These are phyloP conservation scores for Platycercus adscitus DNA, from an alignment of 2,113 vertebrate genomes.

Conservation along the genomic window DNA sequence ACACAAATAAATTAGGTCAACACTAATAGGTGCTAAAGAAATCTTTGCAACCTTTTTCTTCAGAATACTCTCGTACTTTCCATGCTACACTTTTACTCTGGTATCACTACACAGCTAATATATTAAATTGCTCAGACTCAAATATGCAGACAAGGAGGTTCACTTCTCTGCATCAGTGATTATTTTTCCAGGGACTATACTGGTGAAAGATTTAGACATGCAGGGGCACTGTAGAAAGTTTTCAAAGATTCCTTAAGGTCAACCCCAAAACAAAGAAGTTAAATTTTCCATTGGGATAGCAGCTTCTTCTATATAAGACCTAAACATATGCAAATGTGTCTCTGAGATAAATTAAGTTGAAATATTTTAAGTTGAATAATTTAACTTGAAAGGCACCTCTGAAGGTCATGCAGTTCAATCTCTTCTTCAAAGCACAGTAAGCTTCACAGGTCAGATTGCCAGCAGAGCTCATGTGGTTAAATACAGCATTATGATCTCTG, in stretches of 20 bases:
- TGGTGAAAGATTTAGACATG: neutral
- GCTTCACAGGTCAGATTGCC: neutral
- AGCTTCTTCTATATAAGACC: neutral
- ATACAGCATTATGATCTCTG: slow-evolving; percentile 8
- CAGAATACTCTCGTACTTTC: neutral
- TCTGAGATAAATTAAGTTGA: neutral
- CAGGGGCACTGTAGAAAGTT: neutral
- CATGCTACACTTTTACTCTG: neutral
- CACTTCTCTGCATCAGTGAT: neutral
- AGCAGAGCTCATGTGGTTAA: neutral
- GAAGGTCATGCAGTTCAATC: slow-evolving; percentile 19
- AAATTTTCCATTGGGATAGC: neutral
- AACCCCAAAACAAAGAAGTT: neutral
- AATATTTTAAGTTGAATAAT: slow-evolving; percentile 8
- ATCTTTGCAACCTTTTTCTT: neutral
- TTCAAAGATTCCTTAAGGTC: neutral
- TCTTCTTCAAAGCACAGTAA: neutral
- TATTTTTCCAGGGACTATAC: neutral
- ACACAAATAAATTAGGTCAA: neutral
- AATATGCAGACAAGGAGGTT: neutral
- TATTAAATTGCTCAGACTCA: neutral
- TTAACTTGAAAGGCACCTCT: neutral
- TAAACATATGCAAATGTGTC: neutral
- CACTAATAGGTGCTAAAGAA: neutral
- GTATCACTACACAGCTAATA: neutral